phyloP scores from a whole-genome alignment of 37 sponge, comb jelly and placozoan species.

The Aplysina aerophoba region DNA sequence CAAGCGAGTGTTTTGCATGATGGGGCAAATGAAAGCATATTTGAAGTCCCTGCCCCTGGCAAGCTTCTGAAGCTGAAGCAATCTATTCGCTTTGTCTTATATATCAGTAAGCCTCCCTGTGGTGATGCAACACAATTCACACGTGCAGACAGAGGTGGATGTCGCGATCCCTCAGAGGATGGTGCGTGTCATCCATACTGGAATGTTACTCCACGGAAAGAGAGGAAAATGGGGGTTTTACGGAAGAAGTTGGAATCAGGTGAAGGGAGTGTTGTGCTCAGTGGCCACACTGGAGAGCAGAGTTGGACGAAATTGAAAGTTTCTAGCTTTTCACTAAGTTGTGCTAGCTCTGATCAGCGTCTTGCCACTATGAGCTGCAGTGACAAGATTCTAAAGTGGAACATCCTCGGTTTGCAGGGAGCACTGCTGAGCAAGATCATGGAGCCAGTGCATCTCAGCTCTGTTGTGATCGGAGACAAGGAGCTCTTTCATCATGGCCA shows the following conservation, averaged over 20 bases:
- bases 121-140: slow-evolving; percentile 32
- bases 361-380: slow-evolving; percentile 16
- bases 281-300: not conserved
- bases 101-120: slow-evolving; percentile 33
- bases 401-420: slow-evolving; percentile 7
- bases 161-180: not conserved
- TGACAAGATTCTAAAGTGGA: slow-evolving; percentile 34
- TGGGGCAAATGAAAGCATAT: not conserved
- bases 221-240: not conserved
- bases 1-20: not conserved
- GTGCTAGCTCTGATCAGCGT: not conserved
- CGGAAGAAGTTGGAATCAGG: slow-evolving; percentile 26
- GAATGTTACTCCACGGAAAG: not conserved
- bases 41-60: not conserved
- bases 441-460: not conserved
- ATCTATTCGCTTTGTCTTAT: not conserved
- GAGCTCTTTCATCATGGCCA: slow-evolving; percentile 34
- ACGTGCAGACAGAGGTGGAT: not conserved
- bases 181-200: slow-evolving; percentile 11
- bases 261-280: not conserved
- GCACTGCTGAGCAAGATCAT: slow-evolving; percentile 8
- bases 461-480: slow-evolving; percentile 20
- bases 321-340: not conserved
- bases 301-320: not conserved
- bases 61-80: not conserved